A percentile compares a stretch with the other conserved stretches of the same genome.
Conservation (phyloP, 2,888 invertebrate genomes). For the Ernsta delagoae region DNA sequence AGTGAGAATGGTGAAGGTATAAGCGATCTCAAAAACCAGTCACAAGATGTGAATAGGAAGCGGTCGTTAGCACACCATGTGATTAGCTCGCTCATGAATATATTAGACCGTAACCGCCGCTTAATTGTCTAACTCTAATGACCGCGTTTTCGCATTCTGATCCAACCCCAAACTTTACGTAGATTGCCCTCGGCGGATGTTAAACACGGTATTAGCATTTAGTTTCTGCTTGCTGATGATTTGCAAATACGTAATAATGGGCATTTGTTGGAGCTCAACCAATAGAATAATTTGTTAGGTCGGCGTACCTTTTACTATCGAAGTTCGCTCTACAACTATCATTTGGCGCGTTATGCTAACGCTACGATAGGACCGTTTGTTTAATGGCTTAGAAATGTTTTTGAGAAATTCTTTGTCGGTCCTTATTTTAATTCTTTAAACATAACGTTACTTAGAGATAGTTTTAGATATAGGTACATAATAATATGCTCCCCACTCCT, state of each 20-base stretch:
- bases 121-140: conserved; percentile 5
- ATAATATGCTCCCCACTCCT: not conserved
- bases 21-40: too few relatives aligned
- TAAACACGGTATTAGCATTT: conserved; percentile 32
- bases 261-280: conserved; percentile 3
- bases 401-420: too few relatives aligned
- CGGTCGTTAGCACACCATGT: not conserved
- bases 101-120: conserved; percentile 6
- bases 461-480: too few relatives aligned
- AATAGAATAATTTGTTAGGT: conserved; percentile 3
- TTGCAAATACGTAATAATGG: conserved; percentile 33
- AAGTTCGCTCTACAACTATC: not conserved
- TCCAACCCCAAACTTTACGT: conserved; percentile 32
- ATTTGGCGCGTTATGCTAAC: not conserved
- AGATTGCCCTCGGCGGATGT: conserved; percentile 26
- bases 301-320: conserved; percentile 6
- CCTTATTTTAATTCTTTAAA: too few relatives aligned
- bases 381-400: not conserved
- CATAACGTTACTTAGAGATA: too few relatives aligned
- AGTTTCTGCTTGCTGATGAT: conserved; percentile 34
- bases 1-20: too few relatives aligned
- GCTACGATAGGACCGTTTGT: not conserved
- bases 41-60: too few relatives aligned
- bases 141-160: conserved; percentile 20
- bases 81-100: conserved; percentile 4